Evolutionary conservation across 2,888 invertebrate species (phyloP).

Genomic region (Drosophila borborema): DNA sequence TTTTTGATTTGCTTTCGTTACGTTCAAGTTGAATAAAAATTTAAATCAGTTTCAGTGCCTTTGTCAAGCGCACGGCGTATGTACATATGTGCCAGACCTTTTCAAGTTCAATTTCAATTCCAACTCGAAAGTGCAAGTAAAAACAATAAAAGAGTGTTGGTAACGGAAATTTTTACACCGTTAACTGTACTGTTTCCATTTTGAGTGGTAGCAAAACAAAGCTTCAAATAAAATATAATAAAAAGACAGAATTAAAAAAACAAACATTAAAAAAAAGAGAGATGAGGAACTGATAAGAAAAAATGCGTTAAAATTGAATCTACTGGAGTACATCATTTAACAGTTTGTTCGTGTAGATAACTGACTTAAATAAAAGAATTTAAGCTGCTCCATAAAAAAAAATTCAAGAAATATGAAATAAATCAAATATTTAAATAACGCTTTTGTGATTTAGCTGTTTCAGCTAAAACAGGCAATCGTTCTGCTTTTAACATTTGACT

Average conservation of each 20-base stretch:
- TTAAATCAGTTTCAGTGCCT: constrained; percentile 67
- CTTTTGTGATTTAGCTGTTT: constrained; percentile 9
- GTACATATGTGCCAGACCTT: constrained; percentile 6
- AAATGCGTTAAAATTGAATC: constrained; percentile 6
- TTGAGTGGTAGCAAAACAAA: constrained; percentile 37
- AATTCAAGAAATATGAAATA: constrained; percentile 1
- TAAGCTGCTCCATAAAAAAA: background rate
- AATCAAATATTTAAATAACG: constrained; percentile 3
- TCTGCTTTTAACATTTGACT: constrained; percentile 20
- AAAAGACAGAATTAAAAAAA: background rate
- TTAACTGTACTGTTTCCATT: constrained; percentile 27
- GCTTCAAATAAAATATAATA: constrained; percentile 5
- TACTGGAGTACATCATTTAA: constrained; percentile 6
- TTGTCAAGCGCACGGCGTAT: constrained; percentile 45
- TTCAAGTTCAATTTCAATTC: constrained; percentile 22
- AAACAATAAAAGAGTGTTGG: constrained; percentile 33
- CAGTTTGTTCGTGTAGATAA: constrained; percentile 25
- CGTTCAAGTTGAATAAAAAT: constrained; percentile 56
- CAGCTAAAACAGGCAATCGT: background rate
- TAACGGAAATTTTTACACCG: constrained; percentile 19
- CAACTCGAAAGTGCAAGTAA: constrained; percentile 40
- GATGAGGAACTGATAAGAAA: constrained; percentile 17
- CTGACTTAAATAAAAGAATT: background rate
- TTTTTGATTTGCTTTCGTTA: constrained; percentile 60
- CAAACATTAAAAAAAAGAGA: background rate